Evolutionary conservation across 1,140 invertebrate genomes (phyloP).

Genomic region (Aphelinus atriplicis): DNA sequence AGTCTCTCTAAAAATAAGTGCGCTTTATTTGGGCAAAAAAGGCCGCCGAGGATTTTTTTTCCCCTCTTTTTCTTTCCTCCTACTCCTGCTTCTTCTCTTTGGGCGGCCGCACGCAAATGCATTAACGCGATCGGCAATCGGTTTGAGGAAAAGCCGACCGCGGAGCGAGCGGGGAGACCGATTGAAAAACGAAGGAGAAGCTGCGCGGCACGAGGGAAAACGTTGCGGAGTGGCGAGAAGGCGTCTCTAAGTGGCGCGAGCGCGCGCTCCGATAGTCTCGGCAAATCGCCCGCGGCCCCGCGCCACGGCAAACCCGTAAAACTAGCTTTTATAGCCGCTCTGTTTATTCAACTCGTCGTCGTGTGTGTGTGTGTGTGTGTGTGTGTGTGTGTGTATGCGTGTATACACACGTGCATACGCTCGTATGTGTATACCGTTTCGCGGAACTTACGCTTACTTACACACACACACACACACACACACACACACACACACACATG

Average conservation of each 20-base stretch:
- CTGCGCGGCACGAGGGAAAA: constrained; percentile 8
- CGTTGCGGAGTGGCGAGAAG: background rate
- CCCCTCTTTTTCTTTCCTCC: no score
- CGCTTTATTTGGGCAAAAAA: background rate
- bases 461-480: no score
- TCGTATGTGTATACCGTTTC: no score
- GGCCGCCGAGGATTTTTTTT: constrained; percentile 20
- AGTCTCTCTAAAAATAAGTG: constrained; percentile 13
- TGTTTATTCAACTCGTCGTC: constrained; percentile 28
- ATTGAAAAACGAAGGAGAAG: background rate
- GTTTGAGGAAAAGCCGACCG: constrained; percentile 30
- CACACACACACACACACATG: no score
- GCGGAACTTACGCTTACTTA: no score
- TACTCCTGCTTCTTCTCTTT: no score
- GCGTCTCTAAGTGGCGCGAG: background rate
- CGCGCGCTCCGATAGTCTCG: background rate
- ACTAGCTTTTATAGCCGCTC: constrained; percentile 20
- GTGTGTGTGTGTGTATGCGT: background rate
- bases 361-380: background rate
- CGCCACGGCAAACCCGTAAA: constrained; percentile 29
- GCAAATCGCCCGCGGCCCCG: constrained; percentile 2
- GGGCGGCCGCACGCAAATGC: constrained; percentile 10
- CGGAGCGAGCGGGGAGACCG: background rate
- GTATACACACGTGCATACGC: no score
- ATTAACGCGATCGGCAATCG: constrained; percentile 33